These are phyloP conservation scores for Diarsia brunnea DNA, from an alignment of 2,888 invertebrate species.

Conservation along the genomic window DNA sequence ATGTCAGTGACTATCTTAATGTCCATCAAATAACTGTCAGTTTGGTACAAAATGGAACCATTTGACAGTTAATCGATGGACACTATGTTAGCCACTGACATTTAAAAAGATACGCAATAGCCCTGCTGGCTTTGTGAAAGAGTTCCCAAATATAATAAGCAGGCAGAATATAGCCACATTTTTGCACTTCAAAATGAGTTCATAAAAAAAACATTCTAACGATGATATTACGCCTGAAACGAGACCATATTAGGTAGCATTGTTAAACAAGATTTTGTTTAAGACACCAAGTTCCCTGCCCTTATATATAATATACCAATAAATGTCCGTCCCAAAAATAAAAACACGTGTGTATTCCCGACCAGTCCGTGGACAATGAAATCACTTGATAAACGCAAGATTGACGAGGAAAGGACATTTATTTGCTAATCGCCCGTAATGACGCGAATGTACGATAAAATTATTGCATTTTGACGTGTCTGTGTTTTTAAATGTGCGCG, in stretches of 20 bases:
- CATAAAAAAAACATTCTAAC: no score
- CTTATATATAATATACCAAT: constrained; percentile 17
- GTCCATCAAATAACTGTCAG: no score
- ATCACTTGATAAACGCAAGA: constrained; percentile 47
- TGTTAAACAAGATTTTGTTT: neutral
- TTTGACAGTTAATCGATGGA: no score
- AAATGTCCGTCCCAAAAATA: constrained; percentile 47
- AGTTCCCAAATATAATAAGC: no score
- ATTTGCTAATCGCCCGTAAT: constrained; percentile 60
- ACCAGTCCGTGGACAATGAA: constrained; percentile 32
- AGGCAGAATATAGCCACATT: no score
- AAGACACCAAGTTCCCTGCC: neutral
- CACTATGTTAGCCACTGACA: no score
- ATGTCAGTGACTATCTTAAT: no score
- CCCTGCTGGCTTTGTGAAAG: no score
- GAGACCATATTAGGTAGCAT: neutral
- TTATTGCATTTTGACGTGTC: constrained; percentile 57
- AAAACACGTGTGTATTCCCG: constrained; percentile 38
- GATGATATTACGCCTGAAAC: no score
- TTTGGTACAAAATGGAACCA: no score
- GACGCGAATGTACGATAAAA: constrained; percentile 37
- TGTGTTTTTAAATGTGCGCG: constrained; percentile 27
- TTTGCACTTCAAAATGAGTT: no score
- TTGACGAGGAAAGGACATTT: constrained; percentile 50
- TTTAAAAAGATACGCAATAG: no score